Evolutionary conservation across 2,888 invertebrate species (phyloP), one percentile per base, ranked within the genome.

Genomic region (Nephrocerus scutellatus): DNA sequence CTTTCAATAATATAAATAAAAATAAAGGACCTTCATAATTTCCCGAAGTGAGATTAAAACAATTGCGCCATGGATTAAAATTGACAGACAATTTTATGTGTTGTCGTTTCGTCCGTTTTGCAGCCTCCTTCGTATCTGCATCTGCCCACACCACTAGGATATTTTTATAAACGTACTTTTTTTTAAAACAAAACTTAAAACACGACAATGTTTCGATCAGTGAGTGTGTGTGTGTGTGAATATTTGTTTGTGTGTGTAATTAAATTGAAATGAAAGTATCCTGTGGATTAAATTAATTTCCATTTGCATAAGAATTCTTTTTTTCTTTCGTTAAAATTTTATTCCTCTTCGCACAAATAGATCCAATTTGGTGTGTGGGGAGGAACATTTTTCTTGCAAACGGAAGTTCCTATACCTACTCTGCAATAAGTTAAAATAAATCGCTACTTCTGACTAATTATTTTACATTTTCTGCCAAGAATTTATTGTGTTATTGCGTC

Each of bases 241-340:
- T 49, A 49, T 49, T 46, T 45, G 41, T 36, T 47, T 50, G 43
- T 41, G 35, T 43, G 53, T 58, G 63, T 65, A 63, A 63, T 63
- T 63, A 63, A 63, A 65, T 65, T 65, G 65, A 63, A 63, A 63
- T 63, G 60, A 62, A 65, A 66, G 63, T 65, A 60, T 60, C 59
- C 59, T 59, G 60, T 52, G 63, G 64, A 63, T 63, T 66, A 63
- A 63, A 62, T 66, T 63, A 62, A 66, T 64, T 63, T 64, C 60
- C 62, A 66, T 66, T 63, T 62, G 65, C 63, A 66, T 64, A 60
- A 58, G 62, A 57, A 63, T 48, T 46, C 51, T 47, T 46, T 44
- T 44, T 21, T 21, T 28, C 30, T 29, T 40, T 21, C 29, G 16
- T 21, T 21, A 12, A 10, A 10, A n/a, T n/a, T n/a, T n/a, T n/a